Evolutionary conservation across 2,113 vertebrate species (phyloP).

Genomic region (Eira barbara): DNA sequence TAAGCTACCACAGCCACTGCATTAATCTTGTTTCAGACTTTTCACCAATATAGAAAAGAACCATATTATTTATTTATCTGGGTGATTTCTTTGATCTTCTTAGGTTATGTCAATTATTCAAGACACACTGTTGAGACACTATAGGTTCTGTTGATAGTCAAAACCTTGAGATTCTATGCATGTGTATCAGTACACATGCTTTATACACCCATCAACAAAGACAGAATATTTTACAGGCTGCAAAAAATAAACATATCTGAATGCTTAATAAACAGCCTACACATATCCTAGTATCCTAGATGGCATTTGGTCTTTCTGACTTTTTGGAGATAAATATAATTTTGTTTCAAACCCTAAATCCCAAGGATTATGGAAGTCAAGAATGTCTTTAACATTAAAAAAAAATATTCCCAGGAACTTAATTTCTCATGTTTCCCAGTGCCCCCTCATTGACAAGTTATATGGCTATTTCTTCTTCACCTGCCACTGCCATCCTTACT

Average conservation of each 20-base stretch:
- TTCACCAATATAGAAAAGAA: not conserved
- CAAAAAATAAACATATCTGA: not conserved
- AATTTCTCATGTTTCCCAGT: not conserved
- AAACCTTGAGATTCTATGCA: not conserved
- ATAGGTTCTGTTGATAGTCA: not conserved
- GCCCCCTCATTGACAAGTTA: not conserved
- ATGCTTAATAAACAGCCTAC: not conserved
- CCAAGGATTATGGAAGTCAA: not conserved
- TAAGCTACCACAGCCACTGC: not conserved
- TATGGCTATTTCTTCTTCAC: not conserved
- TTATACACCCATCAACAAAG: not conserved
- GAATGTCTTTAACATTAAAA: not conserved
- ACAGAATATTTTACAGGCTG: not conserved
- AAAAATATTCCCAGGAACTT: not conserved
- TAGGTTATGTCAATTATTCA: constrained; percentile 21
- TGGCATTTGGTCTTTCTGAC: not conserved
- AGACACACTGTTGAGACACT: not conserved
- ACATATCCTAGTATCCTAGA: not conserved
- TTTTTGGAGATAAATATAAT: not conserved
- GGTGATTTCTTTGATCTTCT: not conserved
- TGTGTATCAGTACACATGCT: not conserved
- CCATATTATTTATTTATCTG: not conserved
- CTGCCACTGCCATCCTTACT: not conserved
- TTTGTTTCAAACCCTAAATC: not conserved
- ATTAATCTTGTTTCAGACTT: not conserved